Evolutionary conservation across 2,113 vertebrate species (phyloP).

Genomic region (Danionella cerebrum): DNA sequence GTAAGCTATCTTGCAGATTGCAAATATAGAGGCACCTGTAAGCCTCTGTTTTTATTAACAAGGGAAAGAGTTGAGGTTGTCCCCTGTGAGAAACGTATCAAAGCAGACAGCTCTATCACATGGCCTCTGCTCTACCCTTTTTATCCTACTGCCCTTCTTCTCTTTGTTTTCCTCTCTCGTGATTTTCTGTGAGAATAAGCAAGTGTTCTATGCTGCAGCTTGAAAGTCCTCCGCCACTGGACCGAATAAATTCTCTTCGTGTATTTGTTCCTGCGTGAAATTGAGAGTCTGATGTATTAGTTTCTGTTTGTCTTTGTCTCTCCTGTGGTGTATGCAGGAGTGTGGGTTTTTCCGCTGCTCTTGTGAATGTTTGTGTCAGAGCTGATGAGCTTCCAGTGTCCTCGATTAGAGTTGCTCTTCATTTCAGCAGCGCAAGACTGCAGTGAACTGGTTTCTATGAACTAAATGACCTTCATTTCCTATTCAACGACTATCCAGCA

Average conservation of each 20-base stretch:
- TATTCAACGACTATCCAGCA: too few relatives aligned
- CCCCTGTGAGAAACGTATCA: constrained; percentile 12
- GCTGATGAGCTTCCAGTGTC: constrained; percentile 10
- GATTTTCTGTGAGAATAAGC: constrained; percentile 18
- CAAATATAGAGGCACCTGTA: too few relatives aligned
- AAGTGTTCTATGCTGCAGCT: neutral
- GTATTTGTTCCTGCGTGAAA: constrained; percentile 16
- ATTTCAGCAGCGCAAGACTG: constrained; percentile 6
- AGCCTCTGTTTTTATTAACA: neutral
- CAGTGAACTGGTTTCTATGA: neutral
- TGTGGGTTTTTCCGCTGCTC: constrained; percentile 5
- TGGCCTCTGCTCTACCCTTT: neutral
- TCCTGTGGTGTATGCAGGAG: neutral
- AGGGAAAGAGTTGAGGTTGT: constrained; percentile 12
- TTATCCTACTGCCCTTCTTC: neutral
- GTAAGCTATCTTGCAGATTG: too few relatives aligned
- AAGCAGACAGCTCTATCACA: constrained; percentile 19
- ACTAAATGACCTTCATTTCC: too few relatives aligned
- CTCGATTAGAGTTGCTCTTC: constrained; percentile 6
- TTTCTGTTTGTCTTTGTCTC: constrained; percentile 4
- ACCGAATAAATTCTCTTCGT: constrained; percentile 16
- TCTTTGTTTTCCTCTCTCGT: neutral
- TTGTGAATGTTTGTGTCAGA: neutral
- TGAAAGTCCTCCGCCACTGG: neutral
- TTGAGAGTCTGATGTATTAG: constrained; percentile 16